These are phyloP conservation scores for Aporophyla lueneburgensis DNA, from an alignment of 2,888 invertebrate species.

Conservation along the genomic window DNA sequence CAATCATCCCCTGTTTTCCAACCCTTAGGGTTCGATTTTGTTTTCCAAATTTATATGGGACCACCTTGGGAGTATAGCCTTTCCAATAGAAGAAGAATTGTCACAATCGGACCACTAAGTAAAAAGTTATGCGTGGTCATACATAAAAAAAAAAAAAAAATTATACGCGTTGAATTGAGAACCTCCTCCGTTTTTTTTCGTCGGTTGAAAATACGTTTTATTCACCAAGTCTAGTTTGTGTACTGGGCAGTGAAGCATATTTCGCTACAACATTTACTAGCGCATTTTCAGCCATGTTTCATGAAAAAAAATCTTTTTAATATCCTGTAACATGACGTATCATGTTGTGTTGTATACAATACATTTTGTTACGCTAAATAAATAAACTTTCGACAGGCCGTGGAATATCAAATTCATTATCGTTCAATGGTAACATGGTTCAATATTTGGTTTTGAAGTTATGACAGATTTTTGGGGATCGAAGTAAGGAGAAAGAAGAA, in stretches of 20 bases:
- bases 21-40: too few species aligned
- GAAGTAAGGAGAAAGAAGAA: too few species aligned
- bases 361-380: slow-evolving; percentile 42
- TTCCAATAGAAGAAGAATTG: too few species aligned
- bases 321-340: slow-evolving; percentile 43
- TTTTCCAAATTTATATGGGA: too few species aligned
- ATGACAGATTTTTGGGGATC: neutral
- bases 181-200: too few species aligned
- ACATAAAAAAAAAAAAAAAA: too few species aligned
- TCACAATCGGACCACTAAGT: too few species aligned
- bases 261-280: slow-evolving; percentile 36
- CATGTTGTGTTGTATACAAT: slow-evolving; percentile 34
- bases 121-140: too few species aligned
- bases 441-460: neutral
- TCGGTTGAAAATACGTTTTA: slow-evolving; percentile 36
- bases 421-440: slow-evolving; percentile 14
- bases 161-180: too few species aligned
- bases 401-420: slow-evolving; percentile 24
- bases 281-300: slow-evolving; percentile 54
- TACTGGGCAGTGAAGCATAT: slow-evolving; percentile 5
- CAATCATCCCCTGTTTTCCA: too few species aligned
- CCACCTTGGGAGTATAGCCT: too few species aligned
- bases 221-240: slow-evolving; percentile 27
- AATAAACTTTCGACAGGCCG: slow-evolving; percentile 25
- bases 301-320: slow-evolving; percentile 46